Evolutionary conservation across 2,888 invertebrate species (phyloP).

Genomic region (Resseliella maxima): DNA sequence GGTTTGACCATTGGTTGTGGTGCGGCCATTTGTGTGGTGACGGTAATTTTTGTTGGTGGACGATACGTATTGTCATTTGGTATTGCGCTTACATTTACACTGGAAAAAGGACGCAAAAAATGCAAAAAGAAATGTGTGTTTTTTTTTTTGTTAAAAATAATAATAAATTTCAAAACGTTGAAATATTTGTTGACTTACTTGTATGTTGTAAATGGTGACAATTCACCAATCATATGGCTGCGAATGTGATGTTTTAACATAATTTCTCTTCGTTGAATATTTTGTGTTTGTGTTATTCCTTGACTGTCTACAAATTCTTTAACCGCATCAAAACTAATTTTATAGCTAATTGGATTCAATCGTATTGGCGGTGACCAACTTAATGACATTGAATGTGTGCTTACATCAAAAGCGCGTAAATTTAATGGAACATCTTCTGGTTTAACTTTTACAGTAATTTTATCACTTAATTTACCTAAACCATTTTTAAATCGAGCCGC

Average conservation of each 20-base stretch:
- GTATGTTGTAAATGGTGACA: slow-evolving; percentile 94
- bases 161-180: too few relatives aligned
- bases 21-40: slow-evolving; percentile 96
- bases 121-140: too few relatives aligned
- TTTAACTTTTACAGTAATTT: slow-evolving; percentile 88
- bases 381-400: slow-evolving; percentile 92
- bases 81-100: slow-evolving; percentile 91
- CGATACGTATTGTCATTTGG: slow-evolving; percentile 85
- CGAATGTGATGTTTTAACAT: slow-evolving; percentile 78
- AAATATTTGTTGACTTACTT: too few relatives aligned
- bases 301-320: slow-evolving; percentile 95
- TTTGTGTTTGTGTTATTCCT: slow-evolving; percentile 89
- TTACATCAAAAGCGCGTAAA: slow-evolving; percentile 88
- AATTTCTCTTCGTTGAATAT: slow-evolving; percentile 79
- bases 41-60: slow-evolving; percentile 92
- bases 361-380: slow-evolving; percentile 91
- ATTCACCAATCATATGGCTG: slow-evolving; percentile 83
- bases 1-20: slow-evolving; percentile 96
- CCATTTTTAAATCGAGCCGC: slow-evolving; percentile 85
- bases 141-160: too few relatives aligned
- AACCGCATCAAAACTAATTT: slow-evolving; percentile 90
- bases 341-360: slow-evolving; percentile 88
- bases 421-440: slow-evolving; percentile 93
- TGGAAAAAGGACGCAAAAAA: too few relatives aligned
- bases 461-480: slow-evolving; percentile 87